phyloP scores from a whole-genome alignment of 2,797 vertebrate species.

The Setipinna tenuifilis region DNA sequence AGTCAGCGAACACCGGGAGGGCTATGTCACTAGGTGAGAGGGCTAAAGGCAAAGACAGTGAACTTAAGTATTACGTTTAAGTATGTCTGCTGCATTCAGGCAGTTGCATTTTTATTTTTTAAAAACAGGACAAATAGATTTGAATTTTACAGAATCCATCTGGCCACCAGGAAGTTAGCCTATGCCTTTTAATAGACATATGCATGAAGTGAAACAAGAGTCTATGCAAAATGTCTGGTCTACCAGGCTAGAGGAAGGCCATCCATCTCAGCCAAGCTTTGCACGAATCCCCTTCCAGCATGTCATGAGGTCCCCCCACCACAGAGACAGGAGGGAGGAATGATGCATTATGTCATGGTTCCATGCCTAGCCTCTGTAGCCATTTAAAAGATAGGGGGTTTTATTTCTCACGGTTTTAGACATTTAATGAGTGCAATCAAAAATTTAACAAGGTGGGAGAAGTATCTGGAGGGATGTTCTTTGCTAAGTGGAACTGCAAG shows the following conservation, averaged over 20 bases:
- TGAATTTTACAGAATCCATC: too few relatives aligned
- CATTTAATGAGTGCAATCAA: neutral
- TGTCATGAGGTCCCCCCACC: neutral
- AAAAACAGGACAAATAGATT: too few relatives aligned
- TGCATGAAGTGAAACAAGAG: too few relatives aligned
- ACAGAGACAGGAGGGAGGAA: neutral
- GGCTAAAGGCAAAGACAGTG: too few relatives aligned
- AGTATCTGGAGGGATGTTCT: neutral
- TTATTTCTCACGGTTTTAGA: neutral
- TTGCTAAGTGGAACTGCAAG: neutral
- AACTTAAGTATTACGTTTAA: too few relatives aligned
- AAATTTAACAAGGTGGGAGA: slow-evolving; percentile 20
- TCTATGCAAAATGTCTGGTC: too few relatives aligned
- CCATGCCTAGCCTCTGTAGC: neutral
- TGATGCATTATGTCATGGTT: neutral
- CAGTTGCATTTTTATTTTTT: too few relatives aligned
- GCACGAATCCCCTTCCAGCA: neutral
- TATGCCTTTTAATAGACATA: too few relatives aligned
- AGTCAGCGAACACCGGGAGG: too few relatives aligned
- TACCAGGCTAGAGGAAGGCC: neutral
- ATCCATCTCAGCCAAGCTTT: slow-evolving; percentile 22
- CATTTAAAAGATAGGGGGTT: neutral
- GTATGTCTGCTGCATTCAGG: too few relatives aligned
- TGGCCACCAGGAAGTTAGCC: too few relatives aligned
- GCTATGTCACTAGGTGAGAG: too few relatives aligned